These are phyloP conservation scores for Aspidiotus rigidus DNA, from an alignment of 2,888 invertebrate genomes.

Conservation along the genomic window DNA sequence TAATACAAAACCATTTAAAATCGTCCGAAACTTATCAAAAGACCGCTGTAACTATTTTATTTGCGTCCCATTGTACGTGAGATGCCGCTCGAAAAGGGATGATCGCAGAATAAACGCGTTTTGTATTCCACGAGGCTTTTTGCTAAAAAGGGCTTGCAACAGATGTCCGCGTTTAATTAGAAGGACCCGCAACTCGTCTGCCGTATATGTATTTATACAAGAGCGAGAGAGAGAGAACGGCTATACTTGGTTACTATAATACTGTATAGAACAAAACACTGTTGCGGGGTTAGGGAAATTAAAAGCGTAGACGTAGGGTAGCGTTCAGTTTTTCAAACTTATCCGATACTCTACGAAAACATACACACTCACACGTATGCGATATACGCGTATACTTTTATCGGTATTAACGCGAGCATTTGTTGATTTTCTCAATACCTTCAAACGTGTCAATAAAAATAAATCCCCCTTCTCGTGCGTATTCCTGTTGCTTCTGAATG, in stretches of 20 bases:
- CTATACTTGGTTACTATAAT: slow-evolving; percentile 17
- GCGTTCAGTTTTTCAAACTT: slow-evolving; percentile 25
- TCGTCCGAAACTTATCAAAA: slow-evolving; percentile 27
- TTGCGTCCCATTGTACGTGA: slow-evolving; percentile 31
- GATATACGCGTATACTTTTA: too few relatives aligned
- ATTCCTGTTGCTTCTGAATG: too few relatives aligned
- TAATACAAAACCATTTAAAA: slow-evolving; percentile 26
- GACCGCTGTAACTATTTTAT: slow-evolving; percentile 30
- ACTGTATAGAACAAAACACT: slow-evolving; percentile 21
- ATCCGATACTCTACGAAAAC: not conserved
- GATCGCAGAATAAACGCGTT: slow-evolving; percentile 25
- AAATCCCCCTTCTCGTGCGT: too few relatives aligned
- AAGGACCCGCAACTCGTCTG: slow-evolving; percentile 28
- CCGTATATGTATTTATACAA: slow-evolving; percentile 5
- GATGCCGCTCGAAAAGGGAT: slow-evolving; percentile 29
- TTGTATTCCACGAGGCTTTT: slow-evolving; percentile 32
- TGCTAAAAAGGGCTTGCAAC: slow-evolving; percentile 32
- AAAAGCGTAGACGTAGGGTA: slow-evolving; percentile 7
- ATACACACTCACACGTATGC: too few relatives aligned
- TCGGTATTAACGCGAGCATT: too few relatives aligned
- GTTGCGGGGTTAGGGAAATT: slow-evolving; percentile 29
- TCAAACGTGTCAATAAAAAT: too few relatives aligned
- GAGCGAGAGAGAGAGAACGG: not conserved
- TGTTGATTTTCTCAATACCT: too few relatives aligned
- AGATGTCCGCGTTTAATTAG: slow-evolving; percentile 33